Percentiles rank a stretch among this genome's conserved stretches.
Evolutionary conservation across 1,140 invertebrate species (phyloP).

Genomic region (Liolophura sinensis): DNA sequence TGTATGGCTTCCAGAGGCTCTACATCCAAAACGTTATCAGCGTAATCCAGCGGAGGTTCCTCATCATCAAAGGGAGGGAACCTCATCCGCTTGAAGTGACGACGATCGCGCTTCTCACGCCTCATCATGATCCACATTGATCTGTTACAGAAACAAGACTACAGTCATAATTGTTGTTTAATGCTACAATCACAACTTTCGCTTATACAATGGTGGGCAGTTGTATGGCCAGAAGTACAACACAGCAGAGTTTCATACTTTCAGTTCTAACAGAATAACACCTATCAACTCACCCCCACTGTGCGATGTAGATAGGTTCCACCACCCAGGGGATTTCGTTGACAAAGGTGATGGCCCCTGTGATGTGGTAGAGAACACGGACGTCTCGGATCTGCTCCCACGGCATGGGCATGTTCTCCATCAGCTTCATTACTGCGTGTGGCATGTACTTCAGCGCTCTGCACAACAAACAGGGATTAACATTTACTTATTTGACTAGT

Average conservation of each 20-base stretch:
- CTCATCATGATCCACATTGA: conserved; percentile 99
- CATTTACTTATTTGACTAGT: too few relatives aligned
- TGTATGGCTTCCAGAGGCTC: conserved; percentile 99
- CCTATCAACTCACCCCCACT: conserved; percentile 85
- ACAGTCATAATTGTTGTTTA: neutral
- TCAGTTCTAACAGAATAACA: conserved; percentile 1
- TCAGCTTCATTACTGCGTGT: conserved; percentile 96
- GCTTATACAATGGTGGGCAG: too few relatives aligned
- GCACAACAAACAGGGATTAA: conserved; percentile 44
- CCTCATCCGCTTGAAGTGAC: conserved; percentile 99
- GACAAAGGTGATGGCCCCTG: conserved; percentile 99
- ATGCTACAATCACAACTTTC: neutral
- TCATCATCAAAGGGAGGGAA: conserved; percentile 99
- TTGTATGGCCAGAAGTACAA: neutral
- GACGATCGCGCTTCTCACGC: conserved; percentile 95
- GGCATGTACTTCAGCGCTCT: conserved; percentile 99
- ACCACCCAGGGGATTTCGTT: conserved; percentile 99
- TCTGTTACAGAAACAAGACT: conserved; percentile 58
- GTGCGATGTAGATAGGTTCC: conserved; percentile 98
- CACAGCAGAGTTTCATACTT: neutral
- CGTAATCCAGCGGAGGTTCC: conserved; percentile 98
- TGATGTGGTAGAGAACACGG: conserved; percentile 96
- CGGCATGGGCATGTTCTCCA: conserved; percentile 99
- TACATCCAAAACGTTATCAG: conserved; percentile 98
- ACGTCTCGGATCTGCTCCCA: conserved; percentile 99